Base-by-base conservation (phyloP, 2,888 invertebrate genomes). In the Thysanoteuthis rhombus region DNA sequence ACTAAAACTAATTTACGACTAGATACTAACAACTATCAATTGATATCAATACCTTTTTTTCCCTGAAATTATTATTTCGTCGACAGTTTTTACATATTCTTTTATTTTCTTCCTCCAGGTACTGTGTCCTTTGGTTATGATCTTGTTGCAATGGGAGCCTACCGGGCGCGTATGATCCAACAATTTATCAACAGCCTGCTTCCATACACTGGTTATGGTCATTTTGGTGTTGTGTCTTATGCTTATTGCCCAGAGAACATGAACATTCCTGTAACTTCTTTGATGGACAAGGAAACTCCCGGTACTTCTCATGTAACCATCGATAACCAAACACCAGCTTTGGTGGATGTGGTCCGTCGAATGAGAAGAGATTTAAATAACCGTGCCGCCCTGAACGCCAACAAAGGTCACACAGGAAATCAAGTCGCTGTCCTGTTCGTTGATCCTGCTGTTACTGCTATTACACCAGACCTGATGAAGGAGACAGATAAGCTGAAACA, bases 81-180 rank as follows among this genome's bases (percentile, higher is more conserved):
- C 25, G 4, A 52, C 52, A 25, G 3, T n/a, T 75, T 75, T 75
- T n/a, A 75, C 25, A 75, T 40, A 90, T 39, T 16, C 8, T 40
- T 2, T 45, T 45, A 22, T 45, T n/a, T 75, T 16, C 45, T 12
- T 12, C 16, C n/a, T 45, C 5, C 42, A 92, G 92, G 92, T n/a
- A 22, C 92, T 92, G 45, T 92, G 22, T 45, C 92, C 3, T 92
- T 92, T 92, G 92, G 92, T n/a, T 92, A 45, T 92, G 92, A 92
- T 42, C 92, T 92, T 42, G 40, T 92, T 45, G 28, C 42, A 19
- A 92, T 92, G 92, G 92, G 92, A 92, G 92, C 92, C 42, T 92
- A 92, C 45, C 32, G 92, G 45, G 92, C 92, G n/a, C 40, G 45
- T 42, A 92, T 92, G 92, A n/a, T 92, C 40, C 40, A 32, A 19